Evolutionary conservation across 2,797 vertebrate genomes (phyloP), one percentile per base, ranked within the genome.

Genomic region (Tenualosa thibaudeaui): DNA sequence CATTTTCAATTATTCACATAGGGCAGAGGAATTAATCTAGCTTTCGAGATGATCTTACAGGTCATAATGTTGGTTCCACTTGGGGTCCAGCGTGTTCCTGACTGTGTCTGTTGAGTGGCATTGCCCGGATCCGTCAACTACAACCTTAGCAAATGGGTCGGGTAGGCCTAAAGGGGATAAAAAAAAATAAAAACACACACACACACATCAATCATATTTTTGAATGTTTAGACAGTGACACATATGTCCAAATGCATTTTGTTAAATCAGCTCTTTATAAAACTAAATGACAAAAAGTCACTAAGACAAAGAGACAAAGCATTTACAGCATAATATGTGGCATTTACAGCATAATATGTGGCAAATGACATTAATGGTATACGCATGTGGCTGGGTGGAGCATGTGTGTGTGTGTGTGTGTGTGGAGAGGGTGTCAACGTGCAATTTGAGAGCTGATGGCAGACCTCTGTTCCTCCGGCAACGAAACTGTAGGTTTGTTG

Each of bases 51-150:
- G 50, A 1, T 19, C 96, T 93, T 95, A 97, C 96, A 97, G 92
- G 91, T 96, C 96, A 90, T 97, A 97, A 93, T 97, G 96, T 88
- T 97, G 96, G 93, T 97, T 97, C 96, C 96, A 97, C 90, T 96
- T 96, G 89, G 96, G 96, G 92, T 97, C 96, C 84, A 97, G 95
- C 37, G 95, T 96, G 91, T 96, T 97, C 95, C 96, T 96, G 93
- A 97, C 96, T 92, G 96, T 97, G 93, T 97, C 96, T 89, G 96
- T 97, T 91, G 96, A 97, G 95, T 97, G 96, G 92, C 96, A 97
- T 84, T 97, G 96, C 81, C 96, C 96, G 89, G 96, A 97, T 89
- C 96, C 96, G 8, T 97, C 96, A 89, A 97, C 96, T 88, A 97
- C 96, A 87, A 97, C 96, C 87, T 97, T 97, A 89, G 96, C 96